phyloP scores from a whole-genome alignment of 1,140 invertebrate species.

The Bombus sibiricus region DNA sequence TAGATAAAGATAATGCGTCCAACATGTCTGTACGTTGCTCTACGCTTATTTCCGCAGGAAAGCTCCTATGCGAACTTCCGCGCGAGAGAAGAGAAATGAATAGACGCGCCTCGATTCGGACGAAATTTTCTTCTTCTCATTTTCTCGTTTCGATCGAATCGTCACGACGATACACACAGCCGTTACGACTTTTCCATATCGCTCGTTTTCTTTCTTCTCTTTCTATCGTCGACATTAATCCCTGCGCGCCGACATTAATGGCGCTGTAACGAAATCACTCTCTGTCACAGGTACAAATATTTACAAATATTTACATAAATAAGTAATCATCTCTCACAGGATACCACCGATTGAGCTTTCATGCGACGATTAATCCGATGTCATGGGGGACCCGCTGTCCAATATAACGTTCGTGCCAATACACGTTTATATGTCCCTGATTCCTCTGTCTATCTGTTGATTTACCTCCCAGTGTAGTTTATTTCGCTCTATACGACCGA shows the following conservation, averaged over 20 bases:
- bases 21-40: slow-evolving; percentile 29
- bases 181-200: background rate
- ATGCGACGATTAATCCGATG: slow-evolving; percentile 65
- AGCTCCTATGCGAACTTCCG: background rate
- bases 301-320: slow-evolving; percentile 80
- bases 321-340: slow-evolving; percentile 70
- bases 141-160: background rate
- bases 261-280: slow-evolving; percentile 38
- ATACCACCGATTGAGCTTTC: slow-evolving; percentile 66
- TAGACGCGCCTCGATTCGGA: background rate
- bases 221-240: slow-evolving; percentile 1
- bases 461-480: slow-evolving; percentile 48
- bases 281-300: slow-evolving; percentile 74
- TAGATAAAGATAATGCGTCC: slow-evolving; percentile 70
- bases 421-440: slow-evolving; percentile 17
- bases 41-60: background rate
- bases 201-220: too few species aligned
- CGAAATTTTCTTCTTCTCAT: too few species aligned
- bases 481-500: slow-evolving; percentile 48
- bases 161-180: background rate
- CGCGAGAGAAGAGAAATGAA: background rate
- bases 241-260: background rate
- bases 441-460: slow-evolving; percentile 35
- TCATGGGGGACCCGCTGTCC: slow-evolving; percentile 26
- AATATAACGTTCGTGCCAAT: slow-evolving; percentile 25